phyloP scores from a whole-genome alignment of 2,888 invertebrate genomes.

The Trilocha varians region DNA sequence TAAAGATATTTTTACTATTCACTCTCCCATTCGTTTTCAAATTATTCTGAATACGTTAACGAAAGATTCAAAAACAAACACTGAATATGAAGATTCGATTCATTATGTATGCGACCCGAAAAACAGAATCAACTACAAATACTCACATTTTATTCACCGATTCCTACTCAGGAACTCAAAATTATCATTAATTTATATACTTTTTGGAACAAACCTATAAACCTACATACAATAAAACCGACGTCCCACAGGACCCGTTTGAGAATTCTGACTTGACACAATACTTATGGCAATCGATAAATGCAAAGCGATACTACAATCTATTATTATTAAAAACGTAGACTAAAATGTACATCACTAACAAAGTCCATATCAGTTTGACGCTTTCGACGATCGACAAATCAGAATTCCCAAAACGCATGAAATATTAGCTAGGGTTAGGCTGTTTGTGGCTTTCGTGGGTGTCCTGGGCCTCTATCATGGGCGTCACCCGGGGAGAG shows the following conservation, averaged over 20 bases:
- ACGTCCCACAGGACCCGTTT: neutral
- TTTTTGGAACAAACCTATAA: neutral
- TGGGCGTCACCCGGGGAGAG: slow-evolving; percentile 51
- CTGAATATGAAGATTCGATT: neutral
- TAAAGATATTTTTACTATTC: too few relatives aligned
- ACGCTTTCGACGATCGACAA: slow-evolving; percentile 10
- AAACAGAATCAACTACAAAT: neutral
- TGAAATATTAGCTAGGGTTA: slow-evolving; percentile 59
- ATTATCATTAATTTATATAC: neutral
- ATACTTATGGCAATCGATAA: neutral
- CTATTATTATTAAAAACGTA: neutral
- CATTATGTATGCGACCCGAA: neutral
- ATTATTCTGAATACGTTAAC: neutral
- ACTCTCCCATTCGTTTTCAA: neutral
- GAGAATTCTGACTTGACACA: neutral
- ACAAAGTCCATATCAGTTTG: neutral
- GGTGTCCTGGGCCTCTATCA: slow-evolving; percentile 36
- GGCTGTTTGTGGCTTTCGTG: slow-evolving; percentile 45
- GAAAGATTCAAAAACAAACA: neutral
- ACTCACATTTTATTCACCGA: neutral
- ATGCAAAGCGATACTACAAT: neutral
- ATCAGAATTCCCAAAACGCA: slow-evolving; percentile 14
- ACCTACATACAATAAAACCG: neutral
- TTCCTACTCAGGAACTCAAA: neutral
- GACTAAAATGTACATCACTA: neutral